Percentiles rank a stretch among this genome's conserved stretches.
These are phyloP conservation scores for Caradrina kadenii DNA, from an alignment of 2,888 invertebrate species.

Conservation along the genomic window DNA sequence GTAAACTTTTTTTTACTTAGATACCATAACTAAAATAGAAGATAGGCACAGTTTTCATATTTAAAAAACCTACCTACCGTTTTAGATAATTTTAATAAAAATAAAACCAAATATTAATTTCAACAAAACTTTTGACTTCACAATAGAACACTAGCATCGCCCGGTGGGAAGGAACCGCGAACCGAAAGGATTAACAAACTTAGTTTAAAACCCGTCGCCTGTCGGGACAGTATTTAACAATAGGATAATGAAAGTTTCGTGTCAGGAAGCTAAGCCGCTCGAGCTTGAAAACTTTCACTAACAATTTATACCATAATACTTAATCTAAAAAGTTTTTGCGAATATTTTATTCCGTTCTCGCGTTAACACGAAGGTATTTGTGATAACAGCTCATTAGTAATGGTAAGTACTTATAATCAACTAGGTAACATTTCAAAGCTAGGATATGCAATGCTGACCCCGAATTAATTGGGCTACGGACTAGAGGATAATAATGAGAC, in stretches of 20 bases:
- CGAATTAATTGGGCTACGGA: too few species aligned
- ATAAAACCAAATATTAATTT: not conserved
- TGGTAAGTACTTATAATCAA: too few species aligned
- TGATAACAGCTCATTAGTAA: too few species aligned
- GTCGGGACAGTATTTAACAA: conserved; percentile 52
- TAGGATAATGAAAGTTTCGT: conserved; percentile 51
- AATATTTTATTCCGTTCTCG: not conserved
- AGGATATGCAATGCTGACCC: too few species aligned
- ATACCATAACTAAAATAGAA: not conserved
- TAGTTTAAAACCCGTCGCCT: conserved; percentile 50
- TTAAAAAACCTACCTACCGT: not conserved
- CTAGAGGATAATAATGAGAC: too few species aligned
- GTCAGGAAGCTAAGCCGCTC: conserved; percentile 50
- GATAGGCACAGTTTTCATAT: not conserved
- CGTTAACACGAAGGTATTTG: not conserved
- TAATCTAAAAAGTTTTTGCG: conserved; percentile 1
- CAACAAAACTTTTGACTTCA: not conserved
- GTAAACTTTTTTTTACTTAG: not conserved
- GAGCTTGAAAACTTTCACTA: conserved; percentile 35
- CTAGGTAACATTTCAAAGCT: too few species aligned
- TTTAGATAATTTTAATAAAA: not conserved
- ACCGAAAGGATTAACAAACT: conserved; percentile 50
- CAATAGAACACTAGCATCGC: conserved; percentile 1
- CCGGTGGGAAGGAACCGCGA: conserved; percentile 15
- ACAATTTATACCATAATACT: conserved; percentile 25